Conservation (phyloP, 2,797 vertebrate species). For the Myotis planiceps region DNA sequence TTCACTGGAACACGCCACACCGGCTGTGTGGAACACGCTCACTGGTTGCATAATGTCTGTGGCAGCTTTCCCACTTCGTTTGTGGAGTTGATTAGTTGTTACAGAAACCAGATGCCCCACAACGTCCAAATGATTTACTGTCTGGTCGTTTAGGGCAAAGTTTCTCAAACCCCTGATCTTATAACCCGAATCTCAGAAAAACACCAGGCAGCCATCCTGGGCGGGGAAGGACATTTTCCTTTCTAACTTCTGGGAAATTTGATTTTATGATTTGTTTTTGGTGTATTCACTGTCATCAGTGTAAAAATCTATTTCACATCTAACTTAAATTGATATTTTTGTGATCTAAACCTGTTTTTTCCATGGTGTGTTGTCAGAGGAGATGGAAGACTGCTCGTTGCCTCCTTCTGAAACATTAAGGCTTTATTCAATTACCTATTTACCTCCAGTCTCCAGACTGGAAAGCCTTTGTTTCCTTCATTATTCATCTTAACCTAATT, state of each 20-base stretch:
- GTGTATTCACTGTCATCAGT: not conserved
- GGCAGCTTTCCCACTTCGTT: not conserved
- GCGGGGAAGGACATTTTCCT: not conserved
- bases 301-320: not conserved
- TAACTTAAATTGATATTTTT: not conserved
- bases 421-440: slow-evolving; percentile 42
- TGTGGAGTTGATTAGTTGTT: not conserved
- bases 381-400: not conserved
- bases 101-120: not conserved
- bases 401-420: not conserved
- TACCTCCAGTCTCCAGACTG: not conserved
- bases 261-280: not conserved
- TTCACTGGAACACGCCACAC: not conserved
- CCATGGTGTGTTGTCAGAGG: not conserved
- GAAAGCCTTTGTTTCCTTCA: slow-evolving; percentile 40
- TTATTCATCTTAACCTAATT: slow-evolving; percentile 47
- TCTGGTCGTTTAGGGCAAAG: not conserved
- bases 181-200: not conserved
- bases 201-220: not conserved
- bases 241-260: not conserved
- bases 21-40: not conserved
- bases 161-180: not conserved
- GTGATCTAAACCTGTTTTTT: not conserved
- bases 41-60: not conserved
- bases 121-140: not conserved